Conservation (phyloP, 2,113 vertebrate species). For the Callaeas wilsoni region DNA sequence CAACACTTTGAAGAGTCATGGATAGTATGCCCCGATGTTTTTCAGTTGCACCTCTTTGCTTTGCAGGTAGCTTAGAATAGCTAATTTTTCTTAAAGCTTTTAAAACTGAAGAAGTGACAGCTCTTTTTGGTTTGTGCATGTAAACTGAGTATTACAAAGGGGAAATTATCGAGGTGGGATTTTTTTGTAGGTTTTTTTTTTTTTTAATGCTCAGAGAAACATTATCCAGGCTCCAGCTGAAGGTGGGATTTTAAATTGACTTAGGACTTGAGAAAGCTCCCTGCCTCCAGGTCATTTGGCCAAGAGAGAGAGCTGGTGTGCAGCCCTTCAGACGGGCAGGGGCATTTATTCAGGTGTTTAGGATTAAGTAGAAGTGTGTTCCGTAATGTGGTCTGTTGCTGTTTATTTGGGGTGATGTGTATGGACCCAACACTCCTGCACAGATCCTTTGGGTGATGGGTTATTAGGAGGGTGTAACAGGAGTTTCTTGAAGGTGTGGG, state of each 20-base stretch:
- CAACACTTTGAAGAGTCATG: neutral
- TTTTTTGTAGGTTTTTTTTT: neutral
- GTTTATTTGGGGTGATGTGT: neutral
- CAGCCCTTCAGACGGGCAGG: neutral
- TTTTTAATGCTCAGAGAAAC: neutral
- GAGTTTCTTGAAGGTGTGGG: neutral
- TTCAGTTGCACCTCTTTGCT: neutral
- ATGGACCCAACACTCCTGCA: fast-evolving
- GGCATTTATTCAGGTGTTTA: neutral
- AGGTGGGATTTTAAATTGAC: neutral
- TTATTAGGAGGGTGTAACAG: neutral
- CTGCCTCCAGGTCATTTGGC: neutral
- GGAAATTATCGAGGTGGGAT: neutral
- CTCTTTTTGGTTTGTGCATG: neutral
- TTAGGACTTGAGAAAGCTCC: neutral
- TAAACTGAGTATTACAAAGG: neutral
- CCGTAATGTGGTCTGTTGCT: neutral
- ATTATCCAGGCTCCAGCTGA: neutral
- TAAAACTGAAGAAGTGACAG: neutral
- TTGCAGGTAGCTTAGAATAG: neutral
- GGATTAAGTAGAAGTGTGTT: neutral
- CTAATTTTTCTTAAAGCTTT: neutral
- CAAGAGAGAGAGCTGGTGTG: neutral
- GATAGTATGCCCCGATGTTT: neutral
- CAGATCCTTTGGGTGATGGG: neutral